These are phyloP conservation scores for Agelas oroides DNA, from an alignment of 37 sponge, comb jelly and placozoan species.

Conservation along the genomic window DNA sequence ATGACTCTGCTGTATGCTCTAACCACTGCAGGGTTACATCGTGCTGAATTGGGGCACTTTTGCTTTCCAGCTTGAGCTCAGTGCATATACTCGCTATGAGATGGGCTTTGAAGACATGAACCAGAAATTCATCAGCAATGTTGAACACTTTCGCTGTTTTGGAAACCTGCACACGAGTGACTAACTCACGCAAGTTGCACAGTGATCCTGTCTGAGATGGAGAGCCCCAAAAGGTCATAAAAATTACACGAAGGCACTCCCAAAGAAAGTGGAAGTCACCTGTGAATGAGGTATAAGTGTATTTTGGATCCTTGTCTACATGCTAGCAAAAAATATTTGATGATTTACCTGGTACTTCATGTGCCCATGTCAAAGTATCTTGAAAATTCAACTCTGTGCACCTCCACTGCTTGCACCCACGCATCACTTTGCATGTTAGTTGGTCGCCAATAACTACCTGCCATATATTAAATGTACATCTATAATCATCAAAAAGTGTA, in stretches of 20 bases:
- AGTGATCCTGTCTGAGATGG: too few species aligned
- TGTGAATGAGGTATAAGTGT: too few species aligned
- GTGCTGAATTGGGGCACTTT: neutral
- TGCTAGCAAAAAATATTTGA: too few species aligned
- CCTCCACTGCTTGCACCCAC: too few species aligned
- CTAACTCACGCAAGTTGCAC: neutral
- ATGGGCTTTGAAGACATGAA: constrained; percentile 6
- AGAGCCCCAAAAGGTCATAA: constrained; percentile 11
- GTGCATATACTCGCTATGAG: constrained; percentile 14
- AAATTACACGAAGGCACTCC: constrained; percentile 23
- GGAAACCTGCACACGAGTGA: constrained; percentile 4
- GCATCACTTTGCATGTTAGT: too few species aligned
- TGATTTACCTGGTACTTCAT: too few species aligned
- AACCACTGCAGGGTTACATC: neutral
- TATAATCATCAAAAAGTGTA: too few species aligned
- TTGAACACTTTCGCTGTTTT: constrained; percentile 25
- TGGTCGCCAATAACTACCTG: too few species aligned
- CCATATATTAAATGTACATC: too few species aligned
- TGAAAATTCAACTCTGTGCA: too few species aligned
- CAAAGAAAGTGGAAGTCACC: constrained; percentile 29
- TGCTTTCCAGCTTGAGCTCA: neutral
- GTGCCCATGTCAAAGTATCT: too few species aligned
- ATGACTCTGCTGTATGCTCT: neutral
- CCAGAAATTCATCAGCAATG: constrained; percentile 13
- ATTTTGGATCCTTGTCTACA: too few species aligned